phyloP scores from a whole-genome alignment of 2,888 invertebrate genomes.

The Tinea pellionella region DNA sequence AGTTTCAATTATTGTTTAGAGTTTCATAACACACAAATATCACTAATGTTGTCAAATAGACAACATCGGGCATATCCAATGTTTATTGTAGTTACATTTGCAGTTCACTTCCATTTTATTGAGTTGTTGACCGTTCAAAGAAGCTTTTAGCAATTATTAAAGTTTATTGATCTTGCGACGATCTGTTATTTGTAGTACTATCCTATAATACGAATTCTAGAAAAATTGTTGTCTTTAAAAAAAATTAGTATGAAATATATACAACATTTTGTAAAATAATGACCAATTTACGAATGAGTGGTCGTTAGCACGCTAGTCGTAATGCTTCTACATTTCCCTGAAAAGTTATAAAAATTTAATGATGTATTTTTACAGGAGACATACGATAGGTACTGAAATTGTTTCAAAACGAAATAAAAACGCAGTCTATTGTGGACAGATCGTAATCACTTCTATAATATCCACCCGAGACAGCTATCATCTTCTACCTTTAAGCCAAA shows the following conservation, averaged over 20 bases:
- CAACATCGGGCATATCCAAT: neutral
- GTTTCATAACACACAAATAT: too few species aligned
- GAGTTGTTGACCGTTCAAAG: neutral
- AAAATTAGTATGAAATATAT: too few species aligned
- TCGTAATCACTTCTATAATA: neutral
- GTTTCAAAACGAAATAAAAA: neutral
- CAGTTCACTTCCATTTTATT: neutral
- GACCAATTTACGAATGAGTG: neutral
- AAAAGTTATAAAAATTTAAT: neutral
- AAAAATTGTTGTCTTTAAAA: neutral
- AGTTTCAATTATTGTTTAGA: too few species aligned
- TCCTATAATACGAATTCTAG: too few species aligned
- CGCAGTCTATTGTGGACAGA: neutral
- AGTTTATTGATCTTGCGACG: neutral
- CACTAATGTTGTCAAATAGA: neutral
- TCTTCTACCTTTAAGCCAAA: neutral
- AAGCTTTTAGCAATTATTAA: neutral
- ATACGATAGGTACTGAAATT: neutral
- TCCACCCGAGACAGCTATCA: neutral
- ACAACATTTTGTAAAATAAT: neutral
- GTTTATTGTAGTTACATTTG: neutral
- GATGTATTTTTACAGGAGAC: neutral
- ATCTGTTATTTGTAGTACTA: too few species aligned
- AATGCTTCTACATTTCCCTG: neutral
- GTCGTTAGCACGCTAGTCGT: neutral